Conservation (phyloP, 2,113 vertebrate species). For the Raja brachyura region DNA sequence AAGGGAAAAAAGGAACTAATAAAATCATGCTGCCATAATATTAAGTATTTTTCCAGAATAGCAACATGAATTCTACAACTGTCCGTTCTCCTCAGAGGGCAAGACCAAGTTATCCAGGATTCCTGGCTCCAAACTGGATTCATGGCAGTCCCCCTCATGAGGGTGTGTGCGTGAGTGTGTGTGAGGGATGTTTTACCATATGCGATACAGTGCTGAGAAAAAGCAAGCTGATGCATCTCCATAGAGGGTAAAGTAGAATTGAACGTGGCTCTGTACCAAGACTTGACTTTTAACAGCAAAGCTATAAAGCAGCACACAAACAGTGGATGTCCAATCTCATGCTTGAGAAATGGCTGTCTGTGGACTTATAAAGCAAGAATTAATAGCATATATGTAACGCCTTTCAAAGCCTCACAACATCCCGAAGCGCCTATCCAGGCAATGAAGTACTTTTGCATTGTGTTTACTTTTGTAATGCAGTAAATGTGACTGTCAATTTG, state of each 20-base stretch:
- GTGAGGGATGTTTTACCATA: too few species aligned
- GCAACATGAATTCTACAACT: neutral
- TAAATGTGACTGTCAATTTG: neutral
- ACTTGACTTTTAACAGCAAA: neutral
- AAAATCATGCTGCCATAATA: neutral
- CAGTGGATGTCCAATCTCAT: neutral
- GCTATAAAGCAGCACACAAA: neutral
- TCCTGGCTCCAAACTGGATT: neutral
- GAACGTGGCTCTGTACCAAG: too few species aligned
- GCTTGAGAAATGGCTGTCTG: neutral
- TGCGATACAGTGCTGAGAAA: too few species aligned
- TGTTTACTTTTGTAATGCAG: neutral
- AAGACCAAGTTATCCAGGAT: neutral
- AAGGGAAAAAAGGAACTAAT: neutral
- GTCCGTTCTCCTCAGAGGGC: neutral
- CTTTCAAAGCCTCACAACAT: neutral
- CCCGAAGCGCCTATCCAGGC: neutral
- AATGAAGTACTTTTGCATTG: neutral
- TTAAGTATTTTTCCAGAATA: neutral
- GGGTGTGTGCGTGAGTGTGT: too few species aligned
- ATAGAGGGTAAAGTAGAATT: too few species aligned
- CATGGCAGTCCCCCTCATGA: neutral
- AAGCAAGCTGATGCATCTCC: too few species aligned
- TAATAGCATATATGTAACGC: neutral
- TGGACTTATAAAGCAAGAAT: neutral